Conservation (phyloP, 2,888 invertebrate species). For the Gasteruption jaculator region DNA sequence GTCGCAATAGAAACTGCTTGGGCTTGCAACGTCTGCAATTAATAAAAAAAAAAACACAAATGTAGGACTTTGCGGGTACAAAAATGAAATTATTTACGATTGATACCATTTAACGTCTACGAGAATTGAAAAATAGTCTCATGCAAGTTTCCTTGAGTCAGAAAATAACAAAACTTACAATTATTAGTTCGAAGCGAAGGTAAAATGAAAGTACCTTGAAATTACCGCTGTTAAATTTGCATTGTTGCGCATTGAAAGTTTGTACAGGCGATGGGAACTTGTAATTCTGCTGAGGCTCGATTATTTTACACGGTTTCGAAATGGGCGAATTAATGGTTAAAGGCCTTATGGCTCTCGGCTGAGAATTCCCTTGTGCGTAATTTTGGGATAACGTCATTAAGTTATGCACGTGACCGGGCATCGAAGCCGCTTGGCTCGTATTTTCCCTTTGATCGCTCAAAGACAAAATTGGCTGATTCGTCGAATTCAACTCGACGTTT, state of each 20-base stretch:
- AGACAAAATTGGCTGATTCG: constrained; percentile 31
- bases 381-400: constrained; percentile 30
- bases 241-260: constrained; percentile 39
- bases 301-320: constrained; percentile 39
- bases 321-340: constrained; percentile 29
- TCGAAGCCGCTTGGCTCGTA: constrained; percentile 26
- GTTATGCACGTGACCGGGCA: constrained; percentile 28
- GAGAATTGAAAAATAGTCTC: too few species aligned
- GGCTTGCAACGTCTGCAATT: constrained; percentile 32
- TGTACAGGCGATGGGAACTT: constrained; percentile 40
- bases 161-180: constrained; percentile 1
- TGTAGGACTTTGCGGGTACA: background rate
- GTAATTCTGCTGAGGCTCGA: constrained; percentile 41
- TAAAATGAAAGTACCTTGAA: constrained; percentile 34
- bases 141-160: too few species aligned
- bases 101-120: too few species aligned
- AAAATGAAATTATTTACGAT: background rate
- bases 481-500: constrained; percentile 31
- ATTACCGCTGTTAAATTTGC: constrained; percentile 38
- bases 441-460: constrained; percentile 32
- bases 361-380: constrained; percentile 29
- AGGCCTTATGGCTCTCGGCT: constrained; percentile 34
- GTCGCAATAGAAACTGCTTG: constrained; percentile 38
- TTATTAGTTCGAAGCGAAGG: background rate
- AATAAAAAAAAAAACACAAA: constrained; percentile 5